Evolutionary conservation across 2,888 invertebrate species (phyloP).

Genomic region (Eupithecia subfuscata): DNA sequence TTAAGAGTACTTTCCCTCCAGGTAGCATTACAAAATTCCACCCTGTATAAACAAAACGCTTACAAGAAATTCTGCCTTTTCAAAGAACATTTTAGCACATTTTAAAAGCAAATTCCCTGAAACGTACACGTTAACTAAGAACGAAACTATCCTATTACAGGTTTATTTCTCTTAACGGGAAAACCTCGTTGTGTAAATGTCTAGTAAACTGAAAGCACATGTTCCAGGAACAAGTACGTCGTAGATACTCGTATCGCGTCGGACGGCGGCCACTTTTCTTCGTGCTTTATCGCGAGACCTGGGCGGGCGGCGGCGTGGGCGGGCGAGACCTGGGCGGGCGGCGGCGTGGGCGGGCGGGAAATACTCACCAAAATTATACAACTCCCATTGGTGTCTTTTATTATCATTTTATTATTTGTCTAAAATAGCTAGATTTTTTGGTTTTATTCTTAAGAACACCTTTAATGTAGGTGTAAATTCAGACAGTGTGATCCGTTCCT

Average conservation of each 20-base stretch:
- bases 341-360: neutral
- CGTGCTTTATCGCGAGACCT: constrained; percentile 21
- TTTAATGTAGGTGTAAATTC: neutral
- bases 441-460: neutral
- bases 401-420: neutral
- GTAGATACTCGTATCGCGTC: constrained; percentile 13
- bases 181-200: constrained; percentile 11
- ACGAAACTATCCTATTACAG: constrained; percentile 10
- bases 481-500: neutral
- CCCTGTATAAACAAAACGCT: no score
- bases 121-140: constrained; percentile 11
- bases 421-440: neutral
- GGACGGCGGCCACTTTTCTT: constrained; percentile 17
- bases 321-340: neutral
- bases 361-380: neutral
- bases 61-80: neutral
- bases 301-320: neutral
- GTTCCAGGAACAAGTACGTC: constrained; percentile 3
- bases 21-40: no score
- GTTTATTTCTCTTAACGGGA: neutral
- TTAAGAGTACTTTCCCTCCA: no score
- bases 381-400: neutral
- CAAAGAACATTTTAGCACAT: neutral
- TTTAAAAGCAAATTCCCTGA: constrained; percentile 1
- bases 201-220: constrained; percentile 12